A percentile compares a stretch with the other conserved stretches of the same genome.
Conservation (phyloP, 1,140 invertebrate species). For the Batillaria attramentaria region DNA sequence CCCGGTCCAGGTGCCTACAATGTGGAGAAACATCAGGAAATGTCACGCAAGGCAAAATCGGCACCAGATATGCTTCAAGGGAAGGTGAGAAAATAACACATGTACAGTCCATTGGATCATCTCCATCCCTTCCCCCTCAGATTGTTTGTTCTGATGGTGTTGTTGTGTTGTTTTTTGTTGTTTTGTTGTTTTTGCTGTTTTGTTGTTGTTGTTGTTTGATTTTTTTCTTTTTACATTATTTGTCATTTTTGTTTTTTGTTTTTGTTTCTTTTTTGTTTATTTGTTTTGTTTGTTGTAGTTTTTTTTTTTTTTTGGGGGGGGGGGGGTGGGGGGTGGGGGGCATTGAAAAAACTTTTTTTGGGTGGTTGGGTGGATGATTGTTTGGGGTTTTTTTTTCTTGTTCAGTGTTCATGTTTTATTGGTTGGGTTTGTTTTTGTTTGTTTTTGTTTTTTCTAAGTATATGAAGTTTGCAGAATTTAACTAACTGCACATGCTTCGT, state of each 20-base stretch:
- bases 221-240: background rate
- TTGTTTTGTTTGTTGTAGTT: background rate
- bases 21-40: slow-evolving; percentile 57
- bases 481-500: too few relatives aligned
- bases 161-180: background rate
- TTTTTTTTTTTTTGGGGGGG: background rate
- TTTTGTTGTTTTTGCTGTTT: background rate
- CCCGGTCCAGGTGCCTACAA: slow-evolving; percentile 70
- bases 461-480: too few relatives aligned
- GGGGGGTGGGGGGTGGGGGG: background rate
- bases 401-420: too few relatives aligned
- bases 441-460: too few relatives aligned
- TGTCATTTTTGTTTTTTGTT: background rate
- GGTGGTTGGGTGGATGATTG: too few relatives aligned
- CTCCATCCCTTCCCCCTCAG: too few relatives aligned
- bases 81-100: too few relatives aligned
- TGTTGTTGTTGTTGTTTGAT: background rate
- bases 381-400: too few relatives aligned
- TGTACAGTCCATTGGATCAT: too few relatives aligned
- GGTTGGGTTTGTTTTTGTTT: too few relatives aligned
- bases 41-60: slow-evolving; percentile 49
- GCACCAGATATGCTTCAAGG: slow-evolving; percentile 49
- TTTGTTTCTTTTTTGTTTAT: background rate
- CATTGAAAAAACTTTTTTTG: too few relatives aligned
- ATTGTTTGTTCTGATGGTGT: slow-evolving; percentile 33